Conservation (phyloP, 1,140 invertebrate species). For the Vanessa tameamea region DNA sequence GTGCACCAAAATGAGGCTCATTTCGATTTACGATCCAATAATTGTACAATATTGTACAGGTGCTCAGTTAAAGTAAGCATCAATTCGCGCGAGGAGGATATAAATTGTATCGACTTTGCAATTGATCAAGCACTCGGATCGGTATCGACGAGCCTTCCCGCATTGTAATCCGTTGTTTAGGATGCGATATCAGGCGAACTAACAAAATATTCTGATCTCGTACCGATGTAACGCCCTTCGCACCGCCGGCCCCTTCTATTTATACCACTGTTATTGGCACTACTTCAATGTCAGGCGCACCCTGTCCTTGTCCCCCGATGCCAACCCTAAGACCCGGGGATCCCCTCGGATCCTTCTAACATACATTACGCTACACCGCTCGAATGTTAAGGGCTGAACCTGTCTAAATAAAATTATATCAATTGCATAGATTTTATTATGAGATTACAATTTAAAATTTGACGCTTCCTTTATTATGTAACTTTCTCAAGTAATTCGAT, state of each 20-base stretch:
- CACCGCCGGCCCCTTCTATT: slow-evolving; percentile 72
- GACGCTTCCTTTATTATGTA: slow-evolving; percentile 47
- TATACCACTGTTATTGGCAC: slow-evolving; percentile 82
- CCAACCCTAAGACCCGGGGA: slow-evolving; percentile 56
- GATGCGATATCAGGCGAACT: slow-evolving; percentile 52
- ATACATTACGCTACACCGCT: slow-evolving; percentile 69
- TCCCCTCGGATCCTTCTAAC: slow-evolving; percentile 57
- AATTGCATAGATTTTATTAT: slow-evolving; percentile 71
- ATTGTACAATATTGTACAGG: slow-evolving; percentile 31
- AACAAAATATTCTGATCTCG: slow-evolving; percentile 80
- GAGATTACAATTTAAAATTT: slow-evolving; percentile 71
- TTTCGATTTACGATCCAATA: slow-evolving; percentile 24
- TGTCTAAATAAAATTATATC: slow-evolving; percentile 76
- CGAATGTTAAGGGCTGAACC: slow-evolving; percentile 57
- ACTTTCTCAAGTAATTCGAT: background rate
- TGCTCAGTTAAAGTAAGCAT: slow-evolving; percentile 29
- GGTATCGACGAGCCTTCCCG: slow-evolving; percentile 64
- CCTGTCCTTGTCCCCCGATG: slow-evolving; percentile 68
- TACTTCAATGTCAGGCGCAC: slow-evolving; percentile 82
- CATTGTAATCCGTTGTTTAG: slow-evolving; percentile 79
- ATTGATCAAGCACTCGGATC: slow-evolving; percentile 51
- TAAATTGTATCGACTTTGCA: slow-evolving; percentile 60
- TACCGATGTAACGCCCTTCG: slow-evolving; percentile 74
- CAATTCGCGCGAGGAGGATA: slow-evolving; percentile 46
- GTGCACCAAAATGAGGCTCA: background rate